Base-by-base conservation (phyloP, 2,797 vertebrate species). In the Cercopithecus petaurista region DNA sequence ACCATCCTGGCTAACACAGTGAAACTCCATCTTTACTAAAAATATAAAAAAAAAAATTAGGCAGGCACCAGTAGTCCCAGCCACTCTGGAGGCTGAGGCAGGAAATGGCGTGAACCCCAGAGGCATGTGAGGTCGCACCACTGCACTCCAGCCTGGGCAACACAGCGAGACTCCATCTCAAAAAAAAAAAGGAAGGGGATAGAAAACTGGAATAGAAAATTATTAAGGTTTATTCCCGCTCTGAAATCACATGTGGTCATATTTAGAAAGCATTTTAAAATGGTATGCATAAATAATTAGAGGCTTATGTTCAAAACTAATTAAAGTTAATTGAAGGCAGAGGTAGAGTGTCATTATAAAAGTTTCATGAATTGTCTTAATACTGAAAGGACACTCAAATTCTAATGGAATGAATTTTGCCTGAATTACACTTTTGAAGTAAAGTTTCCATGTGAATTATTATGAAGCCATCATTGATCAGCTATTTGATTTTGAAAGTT, bases 301-400 rank as follows among this genome's bases (percentile, higher is more conserved):
- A 84, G 26, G 41, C 43, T 57, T 90, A 39, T 77, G 64, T 84
- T 92, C 8, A 80, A 70, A 43, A 48, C 30, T 75, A 94, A 92
- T 76, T 96, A 72, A 97, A 93, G 52, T 95, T 92, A 43, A 87
- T 57, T 93, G 72, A 92, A 75, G 52, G 76, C 41, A 84, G 80
- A n/a, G 36, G 9, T 94, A 7, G 36, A 52, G 15, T 80, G 19
- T 92, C 22, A 81, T 90, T 70, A 43, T 94, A 61, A 89, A 83
- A 82, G 43, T 36, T 81, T 77, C 59, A 67, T 72, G 52, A 73
- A 90, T 79, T 90, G 14, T 52, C n/a, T 50, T 85, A 64, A 50
- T 14, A n/a, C 39, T 72, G 36, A 88, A 79, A 89, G 50, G 67
- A 64, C 43, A 67, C 12, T 82, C 21, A 57, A 41, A 73, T 61